phyloP scores from a whole-genome alignment of 2,797 vertebrate species.

The Pempheris klunzingeri region DNA sequence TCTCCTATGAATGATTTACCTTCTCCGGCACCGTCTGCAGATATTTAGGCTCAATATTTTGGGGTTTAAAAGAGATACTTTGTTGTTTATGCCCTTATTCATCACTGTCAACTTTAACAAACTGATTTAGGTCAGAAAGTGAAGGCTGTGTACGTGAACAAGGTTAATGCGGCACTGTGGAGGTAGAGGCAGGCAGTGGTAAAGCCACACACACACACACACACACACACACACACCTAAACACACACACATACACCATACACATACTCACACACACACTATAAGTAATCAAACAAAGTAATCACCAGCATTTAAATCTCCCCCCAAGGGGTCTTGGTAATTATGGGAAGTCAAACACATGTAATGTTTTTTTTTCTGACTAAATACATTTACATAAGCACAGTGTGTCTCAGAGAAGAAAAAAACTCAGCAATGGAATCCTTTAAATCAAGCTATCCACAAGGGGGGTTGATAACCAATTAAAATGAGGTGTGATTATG shows the following conservation, averaged over 20 bases:
- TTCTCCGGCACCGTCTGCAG: neutral
- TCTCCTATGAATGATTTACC: conserved; percentile 29
- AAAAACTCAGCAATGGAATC: conserved; percentile 46
- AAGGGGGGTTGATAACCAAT: conserved; percentile 78
- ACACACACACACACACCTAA: neutral
- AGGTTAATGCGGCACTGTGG: conserved; percentile 17
- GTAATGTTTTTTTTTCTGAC: conserved; percentile 63
- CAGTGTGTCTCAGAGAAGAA: conserved; percentile 37
- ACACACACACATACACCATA: conserved; percentile 32
- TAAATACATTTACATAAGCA: conserved; percentile 79
- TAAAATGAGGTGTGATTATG: conserved; percentile 78
- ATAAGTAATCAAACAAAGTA: conserved; percentile 78
- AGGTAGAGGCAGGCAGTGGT: conserved; percentile 24
- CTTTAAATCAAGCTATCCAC: conserved; percentile 77
- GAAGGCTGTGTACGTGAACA: neutral
- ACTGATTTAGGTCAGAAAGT: conserved; percentile 43
- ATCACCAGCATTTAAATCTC: conserved; percentile 79
- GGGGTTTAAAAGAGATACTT: conserved; percentile 17
- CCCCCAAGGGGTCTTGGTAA: conserved; percentile 76
- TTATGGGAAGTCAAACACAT: conserved; percentile 80
- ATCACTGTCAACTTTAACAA: conserved; percentile 44
- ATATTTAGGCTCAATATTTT: conserved; percentile 24
- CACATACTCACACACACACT: conserved; percentile 31
- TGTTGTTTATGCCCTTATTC: conserved; percentile 36
- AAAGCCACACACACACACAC: neutral